Evolutionary conservation across 2,888 invertebrate genomes (phyloP), one percentile per base, ranked within the genome.

Genomic region (Molorchus minor): DNA sequence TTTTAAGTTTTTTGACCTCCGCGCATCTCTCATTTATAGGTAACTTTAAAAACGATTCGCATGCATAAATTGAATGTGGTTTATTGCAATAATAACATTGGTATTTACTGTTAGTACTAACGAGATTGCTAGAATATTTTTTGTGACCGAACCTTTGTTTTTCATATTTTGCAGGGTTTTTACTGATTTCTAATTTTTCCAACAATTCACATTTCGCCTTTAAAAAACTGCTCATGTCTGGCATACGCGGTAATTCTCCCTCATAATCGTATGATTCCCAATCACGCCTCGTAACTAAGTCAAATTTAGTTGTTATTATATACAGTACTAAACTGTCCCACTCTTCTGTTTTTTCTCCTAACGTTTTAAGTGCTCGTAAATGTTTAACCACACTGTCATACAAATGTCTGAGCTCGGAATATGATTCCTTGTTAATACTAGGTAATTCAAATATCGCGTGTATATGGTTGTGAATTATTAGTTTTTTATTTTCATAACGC

Each of bases 181-280:
- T 45, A 12, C 1, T 45, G n/a, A 4, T 45, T 29, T 33, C 15
- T 13, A 16, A 7, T 30, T 47, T 47, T 47, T 47, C 46, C 16
- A 47, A 13, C 7, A 47, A 16, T 33, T 30, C 46, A 17, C 46
- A 47, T n/a, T 47, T 47, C n/a, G 15, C 10, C 33, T 33, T 30
- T 16, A 17, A 47, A 33, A 47, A 33, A 1, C n/a, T 25, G 16
- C 8, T 47, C 3, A 47, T 16, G 15, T 47, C 46, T 3, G 3
- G 4, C 46, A 47, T 47, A 12, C 10, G 4, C 4, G 46, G 46
- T 17, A 47, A n/a, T 2, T 30, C 33, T 33, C 16, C n/a, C 16
- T 16, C 33, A 4, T 33, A 33, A 16, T 47, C 33, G 12, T 33
- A 47, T 33, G 25, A 47, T 30, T 47, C 35, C 46, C 46, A 47